Conservation (phyloP, 2,113 vertebrate genomes). For the Seriola rivoliana region DNA sequence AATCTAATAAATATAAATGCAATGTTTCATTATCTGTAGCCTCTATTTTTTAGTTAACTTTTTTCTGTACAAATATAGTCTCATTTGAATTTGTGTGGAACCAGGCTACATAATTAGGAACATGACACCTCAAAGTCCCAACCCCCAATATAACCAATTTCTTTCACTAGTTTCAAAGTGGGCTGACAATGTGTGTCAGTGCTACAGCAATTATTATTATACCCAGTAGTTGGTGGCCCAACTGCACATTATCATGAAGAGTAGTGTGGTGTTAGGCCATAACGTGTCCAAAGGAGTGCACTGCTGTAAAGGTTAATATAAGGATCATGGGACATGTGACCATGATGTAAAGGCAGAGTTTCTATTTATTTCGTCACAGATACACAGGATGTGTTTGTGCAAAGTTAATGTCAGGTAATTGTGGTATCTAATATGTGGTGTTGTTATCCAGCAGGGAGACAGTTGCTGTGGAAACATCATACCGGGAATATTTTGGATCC, state of each 20-base stretch:
- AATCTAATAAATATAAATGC: too few species aligned
- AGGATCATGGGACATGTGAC: background rate
- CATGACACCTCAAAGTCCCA: too few species aligned
- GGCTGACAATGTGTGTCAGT: too few species aligned
- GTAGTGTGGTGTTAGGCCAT: background rate
- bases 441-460: constrained; percentile 38
- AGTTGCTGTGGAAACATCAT: constrained; percentile 44
- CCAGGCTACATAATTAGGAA: too few species aligned
- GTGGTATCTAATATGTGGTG: background rate
- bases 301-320: background rate
- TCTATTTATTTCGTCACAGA: background rate
- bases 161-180: too few species aligned
- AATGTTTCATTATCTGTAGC: too few species aligned
- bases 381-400: background rate
- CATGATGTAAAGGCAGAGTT: background rate
- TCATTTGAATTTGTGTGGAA: too few species aligned
- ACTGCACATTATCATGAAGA: background rate
- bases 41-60: too few species aligned
- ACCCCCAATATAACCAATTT: too few species aligned
- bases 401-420: background rate
- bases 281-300: background rate
- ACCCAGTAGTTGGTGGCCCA: background rate
- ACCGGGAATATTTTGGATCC: constrained; percentile 40
- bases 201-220: background rate
- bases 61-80: too few species aligned